These are phyloP conservation scores for Drosophila tripunctata DNA, from an alignment of 2,888 invertebrate genomes.

Conservation along the genomic window DNA sequence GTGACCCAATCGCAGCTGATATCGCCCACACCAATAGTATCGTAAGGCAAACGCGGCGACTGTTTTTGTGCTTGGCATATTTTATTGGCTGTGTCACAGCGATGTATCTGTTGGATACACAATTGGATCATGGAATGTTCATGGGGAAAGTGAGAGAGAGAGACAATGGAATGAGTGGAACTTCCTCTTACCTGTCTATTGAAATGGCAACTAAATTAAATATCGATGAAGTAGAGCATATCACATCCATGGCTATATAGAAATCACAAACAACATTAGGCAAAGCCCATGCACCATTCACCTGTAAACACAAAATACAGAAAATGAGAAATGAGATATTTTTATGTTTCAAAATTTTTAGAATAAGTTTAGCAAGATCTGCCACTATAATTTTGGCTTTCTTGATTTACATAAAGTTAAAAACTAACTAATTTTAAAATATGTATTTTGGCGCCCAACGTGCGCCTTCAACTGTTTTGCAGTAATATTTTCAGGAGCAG, in stretches of 20 bases:
- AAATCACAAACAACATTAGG: conserved; percentile 97
- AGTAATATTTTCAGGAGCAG: too few relatives aligned
- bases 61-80: conserved; percentile 99
- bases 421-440: too few relatives aligned
- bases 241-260: conserved; percentile 99
- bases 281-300: conserved; percentile 94
- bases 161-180: neutral
- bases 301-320: conserved; percentile 87
- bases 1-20: conserved; percentile 97
- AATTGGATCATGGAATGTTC: neutral
- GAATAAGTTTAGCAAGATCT: too few relatives aligned
- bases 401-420: too few relatives aligned
- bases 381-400: too few relatives aligned
- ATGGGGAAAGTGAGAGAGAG: neutral
- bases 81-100: conserved; percentile 99
- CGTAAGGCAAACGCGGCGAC: conserved; percentile 96
- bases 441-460: neutral
- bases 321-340: too few relatives aligned
- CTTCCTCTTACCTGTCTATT: conserved; percentile 93
- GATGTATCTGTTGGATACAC: conserved; percentile 91
- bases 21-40: conserved; percentile 98
- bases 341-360: too few relatives aligned
- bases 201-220: conserved; percentile 99
- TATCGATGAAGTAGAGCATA: conserved; percentile 98
- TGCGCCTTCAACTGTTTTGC: too few relatives aligned